A percentile compares a stretch with the other conserved stretches of the same genome.
phyloP scores from a whole-genome alignment of 53 echinoderm and acorn worm species.

The Pentamera pediparva region DNA sequence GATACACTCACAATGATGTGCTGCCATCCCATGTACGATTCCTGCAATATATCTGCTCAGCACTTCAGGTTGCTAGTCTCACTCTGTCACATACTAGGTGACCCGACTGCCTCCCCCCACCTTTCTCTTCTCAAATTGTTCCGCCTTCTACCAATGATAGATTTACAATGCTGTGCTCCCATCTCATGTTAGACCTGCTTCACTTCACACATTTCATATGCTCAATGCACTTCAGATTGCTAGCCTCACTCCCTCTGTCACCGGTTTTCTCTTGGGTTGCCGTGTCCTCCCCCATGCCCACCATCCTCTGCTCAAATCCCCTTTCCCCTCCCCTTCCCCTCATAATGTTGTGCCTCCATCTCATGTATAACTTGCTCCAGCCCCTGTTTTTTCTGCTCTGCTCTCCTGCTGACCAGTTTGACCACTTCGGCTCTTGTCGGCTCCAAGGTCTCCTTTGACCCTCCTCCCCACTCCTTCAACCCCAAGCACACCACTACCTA shows the following conservation, averaged over 20 bases:
- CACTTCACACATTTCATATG: constrained; percentile 66
- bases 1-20: constrained; percentile 54
- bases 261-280: constrained; percentile 57
- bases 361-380: constrained; percentile 70
- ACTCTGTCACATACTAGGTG: constrained; percentile 56
- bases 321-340: constrained; percentile 55
- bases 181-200: constrained; percentile 70
- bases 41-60: constrained; percentile 73
- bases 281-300: constrained; percentile 39
- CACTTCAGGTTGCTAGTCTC: constrained; percentile 44
- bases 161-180: constrained; percentile 65
- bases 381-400: constrained; percentile 71
- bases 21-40: constrained; percentile 64
- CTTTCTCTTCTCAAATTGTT: constrained; percentile 52
- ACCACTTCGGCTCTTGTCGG: constrained; percentile 59
- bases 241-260: constrained; percentile 54
- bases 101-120: constrained; percentile 53
- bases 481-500: too few species aligned
- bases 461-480: constrained; percentile 51
- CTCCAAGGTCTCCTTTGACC: constrained; percentile 54
- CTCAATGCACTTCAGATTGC: constrained; percentile 50
- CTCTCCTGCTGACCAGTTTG: constrained; percentile 46
- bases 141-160: too few species aligned
- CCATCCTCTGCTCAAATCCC: constrained; percentile 68
- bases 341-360: constrained; percentile 70